Evolutionary conservation across 1,140 invertebrate genomes (phyloP), one percentile per base, ranked within the genome.

Genomic region (Ips nitidus): DNA sequence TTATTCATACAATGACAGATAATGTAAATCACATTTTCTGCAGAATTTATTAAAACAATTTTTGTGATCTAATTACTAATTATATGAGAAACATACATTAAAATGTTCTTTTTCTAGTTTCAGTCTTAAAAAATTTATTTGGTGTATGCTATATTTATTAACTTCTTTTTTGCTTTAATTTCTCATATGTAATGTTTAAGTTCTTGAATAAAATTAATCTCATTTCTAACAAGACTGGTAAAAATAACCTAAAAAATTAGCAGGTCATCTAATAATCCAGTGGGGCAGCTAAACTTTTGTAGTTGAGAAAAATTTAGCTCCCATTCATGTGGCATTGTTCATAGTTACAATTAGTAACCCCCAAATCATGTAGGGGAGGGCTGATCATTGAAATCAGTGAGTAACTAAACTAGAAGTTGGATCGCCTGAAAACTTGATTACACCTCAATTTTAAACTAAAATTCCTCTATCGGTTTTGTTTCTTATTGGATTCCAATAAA

Each of bases 381-480:
- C 45, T 47, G 4, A 47, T n/a, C 4, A 8, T 36, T 36, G 3
- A 4, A 36, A 41, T 61, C 59, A 61, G 59, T 61, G 59, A 61
- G 59, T 61, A 61, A 61, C 8, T 40, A 39, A 58, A 58, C 22
- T 58, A 39, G 56, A 4, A 58, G 56, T 41, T 58, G 22, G 22
- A 22, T 22, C 22, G 22, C 22, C 22, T 22, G 22, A 22, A 22
- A 22, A 22, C 22, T 22, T 22, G 22, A 22, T 22, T 50, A 50
- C 45, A 3, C 7, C 22, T 1, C 22, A 22, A 50, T 50, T 50
- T 50, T 50, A 8, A 22, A 8, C 45, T 8, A 50, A 50, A 50
- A 22, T 8, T 58, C 64, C 55, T 47, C 36, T 39, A 2, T 62
- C 50, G 66, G 66, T 69, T 69, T 69, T 69, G 41, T 61, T 56